Base-by-base conservation (phyloP, 2,888 invertebrate species). In the Crematogaster levior region DNA sequence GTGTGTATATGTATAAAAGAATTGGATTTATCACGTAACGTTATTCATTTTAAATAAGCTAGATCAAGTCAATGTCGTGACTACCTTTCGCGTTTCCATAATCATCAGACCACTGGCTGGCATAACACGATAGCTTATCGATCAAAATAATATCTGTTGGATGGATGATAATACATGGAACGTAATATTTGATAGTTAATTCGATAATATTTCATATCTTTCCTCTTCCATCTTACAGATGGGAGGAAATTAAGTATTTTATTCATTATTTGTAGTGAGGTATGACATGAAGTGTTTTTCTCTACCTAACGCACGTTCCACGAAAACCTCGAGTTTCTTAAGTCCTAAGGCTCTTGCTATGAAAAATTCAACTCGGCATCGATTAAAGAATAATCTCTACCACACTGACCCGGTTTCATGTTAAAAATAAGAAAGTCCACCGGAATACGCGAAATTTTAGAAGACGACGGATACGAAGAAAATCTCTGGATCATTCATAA, bases 11-110 rank as follows among this genome's bases (percentile, higher is more conserved):
- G n/a, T 56, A 56, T 77, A 81, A 51, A 30, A 51, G 37, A 18
- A 40, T 61, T 65, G 68, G 70, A 81, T 85, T 85, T 75, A 82
- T 83, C 82, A 63, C 81, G 82, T 79, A 81, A 85, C 82, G 83
- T 81, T 80, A 72, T 53, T 61, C 80, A 81, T 82, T 83, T 84
- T 63, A 34, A 48, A 85, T 68, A 81, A 87, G 81, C 53, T 48
- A 75, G 40, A 84, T 66, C 81, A 87, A 82, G 75, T 85, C 66
- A n/a, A n/a, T 79, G 15, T 48, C 72, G 75, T 60, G 68, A 40
- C 83, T 72, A 30, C 51, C 56, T 84, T 82, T 89, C 73, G 60
- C 81, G 53, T 83, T 74, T 21, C 48, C 66, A n/a, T 40, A 27
- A 51, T 66, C 61, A 73, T 60, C 66, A 68, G 58, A 70, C 37